Evolutionary conservation across 2,888 invertebrate species (phyloP), one percentile per base, ranked within the genome.

Genomic region (Andrena hattorfiana): DNA sequence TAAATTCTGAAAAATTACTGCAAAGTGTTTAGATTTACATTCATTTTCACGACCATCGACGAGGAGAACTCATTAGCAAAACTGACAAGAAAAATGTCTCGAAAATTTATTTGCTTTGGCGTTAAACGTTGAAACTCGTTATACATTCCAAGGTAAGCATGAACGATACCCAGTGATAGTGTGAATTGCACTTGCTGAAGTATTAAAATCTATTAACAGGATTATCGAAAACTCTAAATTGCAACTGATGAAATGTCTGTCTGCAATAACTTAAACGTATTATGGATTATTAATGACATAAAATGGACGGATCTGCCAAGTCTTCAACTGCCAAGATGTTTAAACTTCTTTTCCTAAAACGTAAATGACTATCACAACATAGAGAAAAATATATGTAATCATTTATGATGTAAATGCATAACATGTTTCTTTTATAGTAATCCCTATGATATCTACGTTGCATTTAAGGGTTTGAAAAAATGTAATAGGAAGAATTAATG

Each of bases 71-170:
- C 23, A 49, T 54, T 54, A 28, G 42, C 67, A 72, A 77, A 32
- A 35, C 30, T n/a, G 26, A 10, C 67, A 42, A 20, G 60, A 67
- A 71, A 81, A 73, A 73, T 63, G 59, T 54, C 56, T 71, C 16
- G n/a, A 28, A 16, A 13, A 85, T 77, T 85, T 85, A 85, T 85
- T 85, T 85, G 48, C 69, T 56, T 77, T 77, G 83, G 69, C 83
- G 59, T 66, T 59, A 42, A 23, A 7, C 64, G 13, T 1, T 7
- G 56, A 26, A 70, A 60, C 59, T 51, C 32, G 30, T 73, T 68
- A 69, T 35, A 32, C 51, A 63, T 42, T 64, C 30, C 13, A 20
- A 59, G 16, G 7, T 42, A 51, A n/a, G 64, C n/a, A n/a, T 32
- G n/a, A 20, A 68, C 2, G 26, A 23, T 4, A 26, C 30, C 49